Percentiles rank a stretch among this genome's conserved stretches.
Evolutionary conservation across 2,888 invertebrate genomes (phyloP).

Genomic region (Morpho helenor): DNA sequence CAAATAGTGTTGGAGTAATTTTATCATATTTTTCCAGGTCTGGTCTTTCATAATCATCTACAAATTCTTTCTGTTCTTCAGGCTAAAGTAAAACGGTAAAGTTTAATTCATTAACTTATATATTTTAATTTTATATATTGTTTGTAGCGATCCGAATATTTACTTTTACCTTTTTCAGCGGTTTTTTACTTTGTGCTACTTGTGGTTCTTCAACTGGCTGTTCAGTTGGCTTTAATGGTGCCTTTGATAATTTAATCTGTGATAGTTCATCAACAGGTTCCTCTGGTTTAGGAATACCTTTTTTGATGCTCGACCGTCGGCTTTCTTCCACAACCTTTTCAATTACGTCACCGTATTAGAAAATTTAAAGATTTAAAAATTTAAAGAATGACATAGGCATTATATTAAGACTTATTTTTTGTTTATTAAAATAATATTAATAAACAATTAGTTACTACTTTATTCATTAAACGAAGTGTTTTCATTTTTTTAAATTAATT

Average conservation of each 20-base stretch:
- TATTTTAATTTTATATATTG: no score
- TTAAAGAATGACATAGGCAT: no score
- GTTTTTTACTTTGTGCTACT: constrained; percentile 58
- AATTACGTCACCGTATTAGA: no score
- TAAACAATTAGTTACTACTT: no score
- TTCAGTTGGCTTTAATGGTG: constrained; percentile 57
- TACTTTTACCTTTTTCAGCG: constrained; percentile 57
- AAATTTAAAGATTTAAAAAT: no score
- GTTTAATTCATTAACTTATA: not conserved
- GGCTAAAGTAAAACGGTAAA: constrained; percentile 41
- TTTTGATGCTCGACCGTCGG: constrained; percentile 61
- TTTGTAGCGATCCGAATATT: no score
- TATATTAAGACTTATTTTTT: no score
- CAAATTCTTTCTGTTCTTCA: constrained; percentile 70
- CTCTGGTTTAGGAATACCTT: constrained; percentile 60
- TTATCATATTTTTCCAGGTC: constrained; percentile 78
- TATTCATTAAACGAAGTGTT: no score
- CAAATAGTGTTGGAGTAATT: constrained; percentile 62
- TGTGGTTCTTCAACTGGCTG: constrained; percentile 59
- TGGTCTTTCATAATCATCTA: constrained; percentile 14
- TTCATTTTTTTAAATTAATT: not conserved
- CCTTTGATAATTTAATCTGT: constrained; percentile 61
- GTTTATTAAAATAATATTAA: no score
- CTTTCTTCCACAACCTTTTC: constrained; percentile 58
- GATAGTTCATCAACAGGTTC: constrained; percentile 68